Evolutionary conservation across 2,797 vertebrate species (phyloP).

Genomic region (Pagetopsis macropterus): DNA sequence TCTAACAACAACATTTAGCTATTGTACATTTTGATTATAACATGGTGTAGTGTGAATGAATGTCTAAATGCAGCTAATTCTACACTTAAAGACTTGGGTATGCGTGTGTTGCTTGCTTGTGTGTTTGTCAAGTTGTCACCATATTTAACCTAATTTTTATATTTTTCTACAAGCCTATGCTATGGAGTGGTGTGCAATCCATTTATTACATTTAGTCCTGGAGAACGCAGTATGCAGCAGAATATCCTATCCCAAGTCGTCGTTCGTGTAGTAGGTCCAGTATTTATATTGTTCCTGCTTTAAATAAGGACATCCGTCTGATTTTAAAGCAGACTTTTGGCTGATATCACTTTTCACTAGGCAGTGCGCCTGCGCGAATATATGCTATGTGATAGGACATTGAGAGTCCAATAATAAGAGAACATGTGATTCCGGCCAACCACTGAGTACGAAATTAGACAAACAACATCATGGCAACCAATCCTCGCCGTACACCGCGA

Average conservation of each 20-base stretch:
- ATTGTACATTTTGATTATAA: background rate
- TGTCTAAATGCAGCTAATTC: background rate
- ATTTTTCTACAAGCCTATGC: background rate
- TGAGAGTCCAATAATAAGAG: conserved; percentile 41
- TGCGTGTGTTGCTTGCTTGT: background rate
- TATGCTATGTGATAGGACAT: background rate
- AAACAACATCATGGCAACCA: conserved; percentile 71
- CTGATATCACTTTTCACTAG: background rate
- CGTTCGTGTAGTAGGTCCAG: background rate
- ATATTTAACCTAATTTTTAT: background rate
- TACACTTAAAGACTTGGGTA: background rate
- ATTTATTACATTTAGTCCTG: background rate
- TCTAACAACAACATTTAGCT: background rate
- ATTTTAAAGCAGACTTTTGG: background rate
- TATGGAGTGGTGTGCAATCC: background rate
- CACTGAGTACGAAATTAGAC: conserved; percentile 36
- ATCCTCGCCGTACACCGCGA: conserved; percentile 71
- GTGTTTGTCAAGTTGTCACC: background rate
- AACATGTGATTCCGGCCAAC: conserved; percentile 73
- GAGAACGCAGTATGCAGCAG: background rate
- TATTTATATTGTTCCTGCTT: background rate
- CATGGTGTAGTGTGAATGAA: background rate
- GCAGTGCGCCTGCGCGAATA: conserved; percentile 29
- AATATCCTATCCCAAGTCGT: background rate
- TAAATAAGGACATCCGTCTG: conserved; percentile 5